Conservation (phyloP, 2,888 invertebrate species). For the Dasysyrphus albostriatus region DNA sequence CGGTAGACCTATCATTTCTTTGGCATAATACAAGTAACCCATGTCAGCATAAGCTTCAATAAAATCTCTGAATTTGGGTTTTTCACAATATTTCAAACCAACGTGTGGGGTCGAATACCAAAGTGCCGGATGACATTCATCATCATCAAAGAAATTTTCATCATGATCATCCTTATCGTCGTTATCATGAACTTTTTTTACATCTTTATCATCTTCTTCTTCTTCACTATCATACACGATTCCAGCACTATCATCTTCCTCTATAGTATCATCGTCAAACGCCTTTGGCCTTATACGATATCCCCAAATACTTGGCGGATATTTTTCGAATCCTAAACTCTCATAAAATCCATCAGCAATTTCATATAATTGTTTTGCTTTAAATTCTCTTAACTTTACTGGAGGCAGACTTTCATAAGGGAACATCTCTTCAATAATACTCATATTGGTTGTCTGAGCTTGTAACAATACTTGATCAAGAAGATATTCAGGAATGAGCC, state of each 20-base stretch:
- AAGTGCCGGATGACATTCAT: not conserved
- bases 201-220: too few species aligned
- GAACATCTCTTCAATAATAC: slow-evolving; percentile 26
- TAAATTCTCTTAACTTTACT: too few species aligned
- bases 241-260: not conserved
- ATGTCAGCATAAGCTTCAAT: slow-evolving; percentile 40
- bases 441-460: too few species aligned
- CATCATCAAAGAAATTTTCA: not conserved
- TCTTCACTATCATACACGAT: too few species aligned
- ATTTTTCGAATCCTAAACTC: not conserved
- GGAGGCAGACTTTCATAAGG: not conserved
- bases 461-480: slow-evolving; percentile 84
- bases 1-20: slow-evolving; percentile 27
- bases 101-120: not conserved
- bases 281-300: not conserved
- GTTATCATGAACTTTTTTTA: too few species aligned
- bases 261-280: too few species aligned
- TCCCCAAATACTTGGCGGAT: not conserved
- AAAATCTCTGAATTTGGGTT: slow-evolving; percentile 23
- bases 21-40: slow-evolving; percentile 28
- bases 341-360: not conserved
- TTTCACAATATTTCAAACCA: slow-evolving; percentile 31
- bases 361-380: not conserved
- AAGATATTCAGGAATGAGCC: slow-evolving; percentile 90
- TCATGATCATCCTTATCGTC: too few species aligned